Evolutionary conservation across 2,113 vertebrate species (phyloP).

Genomic region (Amazona guildingii): DNA sequence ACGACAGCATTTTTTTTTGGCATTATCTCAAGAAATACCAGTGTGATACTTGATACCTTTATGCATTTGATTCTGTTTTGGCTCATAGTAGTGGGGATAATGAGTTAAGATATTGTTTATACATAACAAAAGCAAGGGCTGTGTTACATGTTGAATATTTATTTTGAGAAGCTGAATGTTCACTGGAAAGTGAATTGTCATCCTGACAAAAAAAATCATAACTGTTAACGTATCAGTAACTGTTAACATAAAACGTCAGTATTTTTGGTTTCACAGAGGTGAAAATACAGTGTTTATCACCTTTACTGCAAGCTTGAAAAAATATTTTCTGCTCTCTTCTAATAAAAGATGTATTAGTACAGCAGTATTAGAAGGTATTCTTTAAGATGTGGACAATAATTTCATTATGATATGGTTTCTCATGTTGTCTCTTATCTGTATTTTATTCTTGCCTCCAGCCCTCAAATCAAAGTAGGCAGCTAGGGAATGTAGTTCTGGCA

Average conservation of each 20-base stretch:
- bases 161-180: background rate
- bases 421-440: background rate
- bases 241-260: background rate
- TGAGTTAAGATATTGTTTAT: background rate
- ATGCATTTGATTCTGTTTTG: slow-evolving; percentile 1
- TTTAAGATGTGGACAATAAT: background rate
- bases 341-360: background rate
- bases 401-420: background rate
- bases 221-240: background rate
- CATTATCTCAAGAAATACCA: background rate
- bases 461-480: background rate
- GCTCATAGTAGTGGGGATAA: background rate
- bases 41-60: slow-evolving; percentile 1
- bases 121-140: background rate
- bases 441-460: background rate
- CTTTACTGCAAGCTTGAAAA: background rate
- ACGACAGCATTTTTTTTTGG: background rate
- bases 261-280: background rate
- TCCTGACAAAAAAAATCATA: background rate
- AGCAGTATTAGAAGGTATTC: background rate
- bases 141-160: background rate
- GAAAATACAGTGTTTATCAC: background rate
- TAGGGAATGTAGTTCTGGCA: background rate
- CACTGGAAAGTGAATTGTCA: background rate
- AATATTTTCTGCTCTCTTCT: background rate